These are phyloP conservation scores for Nylanderia fulva DNA, from an alignment of 1,140 invertebrate genomes.

Conservation along the genomic window DNA sequence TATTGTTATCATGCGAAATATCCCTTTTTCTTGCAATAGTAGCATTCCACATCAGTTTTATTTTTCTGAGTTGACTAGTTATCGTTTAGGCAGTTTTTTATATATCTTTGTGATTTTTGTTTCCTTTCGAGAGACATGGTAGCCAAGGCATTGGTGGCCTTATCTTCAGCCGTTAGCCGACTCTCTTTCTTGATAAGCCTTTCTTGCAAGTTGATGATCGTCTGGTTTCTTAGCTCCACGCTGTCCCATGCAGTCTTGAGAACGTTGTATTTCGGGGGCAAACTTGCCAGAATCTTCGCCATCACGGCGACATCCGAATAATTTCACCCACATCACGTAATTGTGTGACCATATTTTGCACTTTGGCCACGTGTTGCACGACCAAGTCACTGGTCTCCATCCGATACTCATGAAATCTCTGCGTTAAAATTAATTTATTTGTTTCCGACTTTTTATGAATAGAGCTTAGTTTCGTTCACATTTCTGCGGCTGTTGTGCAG, in stretches of 20 bases:
- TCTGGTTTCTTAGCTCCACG: slow-evolving; percentile 59
- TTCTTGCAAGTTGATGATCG: slow-evolving; percentile 53
- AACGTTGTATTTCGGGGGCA: slow-evolving; percentile 50
- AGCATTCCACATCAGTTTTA: too few relatives aligned
- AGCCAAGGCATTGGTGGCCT: background rate
- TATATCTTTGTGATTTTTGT: background rate
- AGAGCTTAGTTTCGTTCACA: slow-evolving; percentile 23
- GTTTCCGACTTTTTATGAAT: slow-evolving; percentile 54
- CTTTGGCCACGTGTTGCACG: slow-evolving; percentile 59
- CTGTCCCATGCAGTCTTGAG: slow-evolving; percentile 66
- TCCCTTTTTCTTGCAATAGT: too few relatives aligned
- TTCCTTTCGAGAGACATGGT: background rate
- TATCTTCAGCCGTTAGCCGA: background rate
- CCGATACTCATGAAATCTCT: slow-evolving; percentile 30
- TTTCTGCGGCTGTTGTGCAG: too few relatives aligned
- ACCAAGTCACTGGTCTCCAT: slow-evolving; percentile 53
- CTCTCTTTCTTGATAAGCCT: slow-evolving; percentile 48
- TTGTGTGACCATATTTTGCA: slow-evolving; percentile 64
- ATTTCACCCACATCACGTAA: slow-evolving; percentile 48
- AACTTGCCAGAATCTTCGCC: slow-evolving; percentile 60
- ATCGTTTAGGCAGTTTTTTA: too few relatives aligned
- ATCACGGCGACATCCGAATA: slow-evolving; percentile 55
- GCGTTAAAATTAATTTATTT: slow-evolving; percentile 48
- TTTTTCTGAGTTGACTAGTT: too few relatives aligned
- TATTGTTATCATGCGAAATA: too few relatives aligned